These are phyloP conservation scores for Acleris sparsana DNA, from an alignment of 2,888 invertebrate species.

Conservation along the genomic window DNA sequence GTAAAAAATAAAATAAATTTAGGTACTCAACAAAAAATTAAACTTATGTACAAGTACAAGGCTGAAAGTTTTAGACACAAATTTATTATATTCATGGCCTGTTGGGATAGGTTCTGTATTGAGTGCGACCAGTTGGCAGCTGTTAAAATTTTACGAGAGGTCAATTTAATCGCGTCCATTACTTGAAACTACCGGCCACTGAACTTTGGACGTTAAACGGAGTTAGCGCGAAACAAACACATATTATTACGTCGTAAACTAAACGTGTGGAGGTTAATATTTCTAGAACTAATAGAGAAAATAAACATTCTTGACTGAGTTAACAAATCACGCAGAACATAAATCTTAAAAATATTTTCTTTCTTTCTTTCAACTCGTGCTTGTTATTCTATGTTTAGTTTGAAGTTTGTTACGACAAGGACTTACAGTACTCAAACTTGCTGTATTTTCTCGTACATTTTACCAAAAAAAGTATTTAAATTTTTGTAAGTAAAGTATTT, in stretches of 20 bases:
- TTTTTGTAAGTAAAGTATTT: no score
- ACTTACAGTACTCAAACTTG: no score
- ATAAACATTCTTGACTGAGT: neutral
- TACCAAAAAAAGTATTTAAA: no score
- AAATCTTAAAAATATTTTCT: neutral
- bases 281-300: slow-evolving; percentile 1
- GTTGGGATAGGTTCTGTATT: slow-evolving; percentile 28
- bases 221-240: slow-evolving; percentile 18
- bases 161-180: slow-evolving; percentile 33
- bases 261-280: neutral
- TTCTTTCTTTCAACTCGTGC: no score
- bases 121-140: slow-evolving; percentile 11
- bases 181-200: slow-evolving; percentile 29
- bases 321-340: neutral
- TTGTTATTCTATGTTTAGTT: no score
- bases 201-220: slow-evolving; percentile 23
- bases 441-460: no score
- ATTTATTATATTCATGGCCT: slow-evolving; percentile 8
- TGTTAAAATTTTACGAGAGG: slow-evolving; percentile 36
- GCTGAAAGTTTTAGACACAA: no score
- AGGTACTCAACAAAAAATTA: no score
- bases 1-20: no score
- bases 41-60: no score
- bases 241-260: slow-evolving; percentile 14
- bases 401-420: no score